These are phyloP conservation scores for Cantharis nigra DNA, from an alignment of 2,888 invertebrate genomes.

Conservation along the genomic window DNA sequence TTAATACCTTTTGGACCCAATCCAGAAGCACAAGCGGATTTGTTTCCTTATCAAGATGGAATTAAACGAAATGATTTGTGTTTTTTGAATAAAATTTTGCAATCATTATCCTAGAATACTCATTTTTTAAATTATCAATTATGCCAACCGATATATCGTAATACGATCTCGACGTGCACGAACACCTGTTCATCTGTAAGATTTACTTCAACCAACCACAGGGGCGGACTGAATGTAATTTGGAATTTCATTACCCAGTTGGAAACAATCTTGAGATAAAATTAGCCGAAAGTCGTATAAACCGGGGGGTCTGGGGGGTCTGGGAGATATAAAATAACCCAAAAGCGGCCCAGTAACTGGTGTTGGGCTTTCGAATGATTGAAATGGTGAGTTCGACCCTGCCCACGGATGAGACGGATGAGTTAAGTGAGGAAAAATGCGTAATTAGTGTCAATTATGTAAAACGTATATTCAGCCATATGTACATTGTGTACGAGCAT, in stretches of 20 bases:
- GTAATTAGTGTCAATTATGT: not conserved
- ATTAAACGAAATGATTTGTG: slow-evolving; percentile 38
- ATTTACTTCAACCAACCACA: not conserved
- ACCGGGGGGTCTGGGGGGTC: too few species aligned
- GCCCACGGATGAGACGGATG: not conserved
- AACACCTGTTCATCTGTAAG: not conserved
- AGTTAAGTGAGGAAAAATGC: not conserved
- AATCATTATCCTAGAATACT: not conserved
- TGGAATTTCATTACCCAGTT: too few species aligned
- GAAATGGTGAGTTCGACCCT: not conserved
- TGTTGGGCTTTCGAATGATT: not conserved
- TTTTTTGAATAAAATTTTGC: slow-evolving; percentile 8
- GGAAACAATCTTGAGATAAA: too few species aligned
- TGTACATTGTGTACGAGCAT: not conserved
- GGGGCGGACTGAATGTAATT: not conserved
- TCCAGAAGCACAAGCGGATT: slow-evolving; percentile 37
- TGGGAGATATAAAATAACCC: too few species aligned
- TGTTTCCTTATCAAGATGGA: slow-evolving; percentile 33
- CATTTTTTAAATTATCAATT: not conserved
- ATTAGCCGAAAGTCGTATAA: too few species aligned
- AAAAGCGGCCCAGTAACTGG: too few species aligned
- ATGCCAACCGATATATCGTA: slow-evolving; percentile 16
- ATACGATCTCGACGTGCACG: slow-evolving; percentile 10
- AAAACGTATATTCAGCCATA: not conserved
- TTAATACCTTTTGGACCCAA: slow-evolving; percentile 46